Evolutionary conservation across 2,888 invertebrate species (phyloP).

Genomic region (Agrilus cyanescens): DNA sequence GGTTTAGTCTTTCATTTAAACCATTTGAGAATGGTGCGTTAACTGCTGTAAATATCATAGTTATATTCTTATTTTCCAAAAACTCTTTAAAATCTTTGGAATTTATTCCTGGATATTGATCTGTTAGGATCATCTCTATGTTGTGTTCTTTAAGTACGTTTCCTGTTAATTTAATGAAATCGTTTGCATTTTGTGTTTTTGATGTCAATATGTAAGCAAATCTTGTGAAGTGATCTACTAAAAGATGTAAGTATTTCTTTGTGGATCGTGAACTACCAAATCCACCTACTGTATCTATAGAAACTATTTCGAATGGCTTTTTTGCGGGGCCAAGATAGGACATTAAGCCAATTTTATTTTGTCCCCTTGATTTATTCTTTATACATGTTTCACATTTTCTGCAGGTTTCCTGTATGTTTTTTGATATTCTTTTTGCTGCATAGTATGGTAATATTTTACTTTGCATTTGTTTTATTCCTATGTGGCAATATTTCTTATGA

Average conservation of each 20-base stretch:
- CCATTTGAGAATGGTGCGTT: too few relatives aligned
- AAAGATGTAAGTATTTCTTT: constrained; percentile 22
- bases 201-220: constrained; percentile 20
- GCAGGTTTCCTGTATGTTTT: constrained; percentile 6
- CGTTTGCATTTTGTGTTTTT: constrained; percentile 17
- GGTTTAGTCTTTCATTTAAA: too few relatives aligned
- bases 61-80: background rate
- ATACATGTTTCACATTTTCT: constrained; percentile 14
- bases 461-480: constrained; percentile 4
- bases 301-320: too few relatives aligned
- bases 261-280: constrained; percentile 18
- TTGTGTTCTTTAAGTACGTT: too few relatives aligned
- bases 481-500: constrained; percentile 1
- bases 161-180: constrained; percentile 20
- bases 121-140: constrained; percentile 1
- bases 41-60: constrained; percentile 2
- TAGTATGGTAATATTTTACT: constrained; percentile 4
- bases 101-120: constrained; percentile 4
- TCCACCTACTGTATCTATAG: constrained; percentile 23
- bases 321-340: constrained; percentile 21
- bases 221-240: constrained; percentile 21
- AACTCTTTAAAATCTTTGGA: too few relatives aligned
- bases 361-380: constrained; percentile 21
- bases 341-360: constrained; percentile 17
- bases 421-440: constrained; percentile 3